Evolutionary conservation across 1,140 invertebrate species (phyloP).

Genomic region (Neuroterus valhalla): DNA sequence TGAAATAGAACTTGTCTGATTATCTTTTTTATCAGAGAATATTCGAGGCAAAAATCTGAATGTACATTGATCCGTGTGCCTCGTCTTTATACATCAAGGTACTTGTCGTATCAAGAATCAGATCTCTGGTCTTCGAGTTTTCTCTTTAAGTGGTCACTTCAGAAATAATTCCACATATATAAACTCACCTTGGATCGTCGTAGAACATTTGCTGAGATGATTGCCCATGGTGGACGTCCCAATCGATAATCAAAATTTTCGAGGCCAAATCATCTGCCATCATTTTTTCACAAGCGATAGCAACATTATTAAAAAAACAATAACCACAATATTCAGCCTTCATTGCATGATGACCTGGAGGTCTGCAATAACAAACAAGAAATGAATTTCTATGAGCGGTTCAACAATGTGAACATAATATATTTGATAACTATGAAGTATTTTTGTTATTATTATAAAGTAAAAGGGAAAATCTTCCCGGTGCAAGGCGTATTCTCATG

Average conservation of each 20-base stretch:
- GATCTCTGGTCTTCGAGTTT: no score
- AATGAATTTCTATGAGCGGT: no score
- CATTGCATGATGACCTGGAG: conserved; percentile 99
- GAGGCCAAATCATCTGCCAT: conserved; percentile 78
- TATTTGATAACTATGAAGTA: conserved; percentile 31
- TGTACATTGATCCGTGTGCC: no score
- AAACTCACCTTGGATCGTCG: conserved; percentile 87
- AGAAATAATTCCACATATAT: no score
- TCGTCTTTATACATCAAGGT: no score
- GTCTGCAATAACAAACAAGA: conserved; percentile 75
- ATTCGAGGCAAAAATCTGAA: no score
- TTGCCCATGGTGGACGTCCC: conserved; percentile 98
- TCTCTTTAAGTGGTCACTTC: no score
- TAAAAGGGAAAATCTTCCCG: no score
- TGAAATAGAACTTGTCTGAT: no score
- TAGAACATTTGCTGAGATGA: conserved; percentile 97
- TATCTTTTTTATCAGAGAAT: no score
- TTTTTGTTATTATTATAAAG: conserved; percentile 19
- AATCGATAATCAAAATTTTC: conserved; percentile 95
- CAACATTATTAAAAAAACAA: conserved; percentile 98
- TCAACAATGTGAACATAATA: not conserved
- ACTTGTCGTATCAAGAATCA: no score
- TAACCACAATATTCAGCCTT: conserved; percentile 91
- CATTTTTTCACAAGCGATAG: conserved; percentile 89
- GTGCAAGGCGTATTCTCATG: no score